A percentile compares a stretch with the other conserved stretches of the same genome.
phyloP scores from a whole-genome alignment of 2,888 invertebrate genomes.

The Drosophila nr. fundita region DNA sequence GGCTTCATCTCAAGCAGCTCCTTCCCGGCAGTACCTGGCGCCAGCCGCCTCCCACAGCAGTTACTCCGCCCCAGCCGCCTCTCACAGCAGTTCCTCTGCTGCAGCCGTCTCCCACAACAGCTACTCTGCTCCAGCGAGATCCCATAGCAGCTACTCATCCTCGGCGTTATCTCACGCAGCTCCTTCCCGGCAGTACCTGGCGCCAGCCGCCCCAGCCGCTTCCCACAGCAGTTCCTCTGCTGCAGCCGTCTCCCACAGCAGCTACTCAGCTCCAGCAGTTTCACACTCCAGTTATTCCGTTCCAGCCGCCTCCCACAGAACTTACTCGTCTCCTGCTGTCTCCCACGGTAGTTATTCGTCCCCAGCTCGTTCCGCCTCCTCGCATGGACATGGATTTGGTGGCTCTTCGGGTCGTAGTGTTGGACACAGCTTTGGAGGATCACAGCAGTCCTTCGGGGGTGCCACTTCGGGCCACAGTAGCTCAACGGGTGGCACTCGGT shows the following conservation, averaged over 20 bases:
- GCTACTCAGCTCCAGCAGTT: conserved; percentile 6
- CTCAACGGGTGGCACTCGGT: conserved; percentile 54
- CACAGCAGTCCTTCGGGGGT: conserved; percentile 5
- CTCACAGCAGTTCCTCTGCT: conserved; percentile 37
- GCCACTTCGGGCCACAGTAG: conserved; percentile 14
- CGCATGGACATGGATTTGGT: conserved; percentile 26
- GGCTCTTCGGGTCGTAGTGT: conserved; percentile 27
- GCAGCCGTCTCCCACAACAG: conserved; percentile 10
- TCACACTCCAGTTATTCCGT: conserved; percentile 17
- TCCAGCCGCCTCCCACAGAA: conserved; percentile 9
- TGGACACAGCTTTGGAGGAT: conserved; percentile 33
- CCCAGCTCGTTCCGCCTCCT: conserved; percentile 35
- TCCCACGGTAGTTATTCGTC: conserved; percentile 14
- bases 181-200: conserved; percentile 40
- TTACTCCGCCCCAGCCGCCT: conserved; percentile 47
- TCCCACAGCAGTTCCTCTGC: conserved; percentile 20
- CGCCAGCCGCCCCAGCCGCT: conserved; percentile 17
- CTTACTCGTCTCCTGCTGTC: conserved; percentile 22
- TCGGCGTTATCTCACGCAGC: conserved; percentile 19
- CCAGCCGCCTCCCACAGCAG: conserved; percentile 13
- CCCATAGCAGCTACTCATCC: neutral
- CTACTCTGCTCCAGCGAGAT: conserved; percentile 7
- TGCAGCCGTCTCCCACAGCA: conserved; percentile 5
- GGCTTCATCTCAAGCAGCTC: conserved; percentile 25
- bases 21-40: conserved; percentile 19